A percentile compares a stretch with the other conserved stretches of the same genome.
These are phyloP conservation scores for Plectrocnemia conspersa DNA, from an alignment of 1,140 invertebrate species.

Conservation along the genomic window DNA sequence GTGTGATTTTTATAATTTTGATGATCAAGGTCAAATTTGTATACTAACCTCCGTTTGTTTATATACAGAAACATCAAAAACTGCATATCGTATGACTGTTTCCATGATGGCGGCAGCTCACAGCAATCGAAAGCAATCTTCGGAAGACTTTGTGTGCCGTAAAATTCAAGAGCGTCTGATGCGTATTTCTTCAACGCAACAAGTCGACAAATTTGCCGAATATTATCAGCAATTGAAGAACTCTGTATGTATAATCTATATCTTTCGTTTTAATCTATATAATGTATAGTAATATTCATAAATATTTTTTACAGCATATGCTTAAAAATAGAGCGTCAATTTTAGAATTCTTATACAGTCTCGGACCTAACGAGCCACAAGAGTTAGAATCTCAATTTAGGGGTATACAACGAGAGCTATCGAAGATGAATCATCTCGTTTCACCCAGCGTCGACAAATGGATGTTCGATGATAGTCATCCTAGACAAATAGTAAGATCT, in stretches of 20 bases:
- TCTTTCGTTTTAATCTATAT: slow-evolving; percentile 6
- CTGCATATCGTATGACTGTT: slow-evolving; percentile 48
- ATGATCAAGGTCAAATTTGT: neutral
- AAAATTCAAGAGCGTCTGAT: slow-evolving; percentile 43
- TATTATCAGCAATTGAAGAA: slow-evolving; percentile 47
- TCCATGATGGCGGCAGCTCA: slow-evolving; percentile 43
- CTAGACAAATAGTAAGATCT: neutral
- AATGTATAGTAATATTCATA: neutral
- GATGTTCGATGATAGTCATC: neutral
- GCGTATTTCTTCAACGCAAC: slow-evolving; percentile 37
- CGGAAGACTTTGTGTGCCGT: slow-evolving; percentile 46
- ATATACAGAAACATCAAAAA: slow-evolving; percentile 35
- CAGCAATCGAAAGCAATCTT: slow-evolving; percentile 36
- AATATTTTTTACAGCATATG: slow-evolving; percentile 14
- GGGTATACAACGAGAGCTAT: slow-evolving; percentile 4
- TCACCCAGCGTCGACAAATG: neutral
- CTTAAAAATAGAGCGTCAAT: slow-evolving; percentile 24
- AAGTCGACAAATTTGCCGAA: slow-evolving; percentile 49
- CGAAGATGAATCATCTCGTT: slow-evolving; percentile 6
- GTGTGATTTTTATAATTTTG: neutral
- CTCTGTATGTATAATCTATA: slow-evolving; percentile 39
- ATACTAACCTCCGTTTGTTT: neutral
- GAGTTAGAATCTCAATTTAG: slow-evolving; percentile 4
- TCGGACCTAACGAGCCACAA: slow-evolving; percentile 4
- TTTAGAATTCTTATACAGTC: slow-evolving; percentile 29